Conservation (phyloP, 2,797 vertebrate genomes). For the Pseudomugil gertrudae region DNA sequence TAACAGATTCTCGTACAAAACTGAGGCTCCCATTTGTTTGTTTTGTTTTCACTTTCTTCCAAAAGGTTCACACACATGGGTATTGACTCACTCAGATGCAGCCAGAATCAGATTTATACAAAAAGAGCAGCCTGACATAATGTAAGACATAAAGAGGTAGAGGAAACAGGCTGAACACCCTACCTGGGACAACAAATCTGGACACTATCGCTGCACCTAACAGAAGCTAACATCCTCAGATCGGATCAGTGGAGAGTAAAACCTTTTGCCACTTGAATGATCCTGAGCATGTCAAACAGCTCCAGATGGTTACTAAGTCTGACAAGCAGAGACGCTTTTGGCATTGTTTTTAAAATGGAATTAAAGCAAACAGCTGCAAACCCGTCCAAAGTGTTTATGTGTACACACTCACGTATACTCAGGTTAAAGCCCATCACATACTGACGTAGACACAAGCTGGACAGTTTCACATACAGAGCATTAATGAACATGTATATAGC, state of each 20-base stretch:
- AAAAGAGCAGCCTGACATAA: constrained; percentile 18
- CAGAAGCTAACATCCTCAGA: constrained; percentile 54
- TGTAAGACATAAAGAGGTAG: background rate
- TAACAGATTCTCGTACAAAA: constrained; percentile 14
- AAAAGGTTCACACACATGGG: constrained; percentile 44
- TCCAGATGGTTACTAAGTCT: constrained; percentile 72
- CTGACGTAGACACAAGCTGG: constrained; percentile 11
- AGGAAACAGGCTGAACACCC: constrained; percentile 24
- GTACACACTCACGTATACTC: constrained; percentile 8
- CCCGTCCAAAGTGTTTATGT: constrained; percentile 22
- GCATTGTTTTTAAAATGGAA: constrained; percentile 76
- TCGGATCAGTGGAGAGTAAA: constrained; percentile 72
- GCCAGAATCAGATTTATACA: constrained; percentile 31
- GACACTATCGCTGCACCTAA: constrained; percentile 45
- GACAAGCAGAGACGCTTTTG: constrained; percentile 74
- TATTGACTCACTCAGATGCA: constrained; percentile 32
- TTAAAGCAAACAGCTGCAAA: constrained; percentile 67
- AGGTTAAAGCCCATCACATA: constrained; percentile 28
- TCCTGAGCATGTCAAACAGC: constrained; percentile 69
- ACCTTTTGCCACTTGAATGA: constrained; percentile 77
- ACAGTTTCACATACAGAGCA: constrained; percentile 1
- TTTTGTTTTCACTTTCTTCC: too few species aligned
- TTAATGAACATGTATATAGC: background rate
- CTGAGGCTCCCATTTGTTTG: too few species aligned
- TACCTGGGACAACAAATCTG: constrained; percentile 66